Evolutionary conservation across 2,113 vertebrate species (phyloP).

Genomic region (Neolamprologus variostigma): DNA sequence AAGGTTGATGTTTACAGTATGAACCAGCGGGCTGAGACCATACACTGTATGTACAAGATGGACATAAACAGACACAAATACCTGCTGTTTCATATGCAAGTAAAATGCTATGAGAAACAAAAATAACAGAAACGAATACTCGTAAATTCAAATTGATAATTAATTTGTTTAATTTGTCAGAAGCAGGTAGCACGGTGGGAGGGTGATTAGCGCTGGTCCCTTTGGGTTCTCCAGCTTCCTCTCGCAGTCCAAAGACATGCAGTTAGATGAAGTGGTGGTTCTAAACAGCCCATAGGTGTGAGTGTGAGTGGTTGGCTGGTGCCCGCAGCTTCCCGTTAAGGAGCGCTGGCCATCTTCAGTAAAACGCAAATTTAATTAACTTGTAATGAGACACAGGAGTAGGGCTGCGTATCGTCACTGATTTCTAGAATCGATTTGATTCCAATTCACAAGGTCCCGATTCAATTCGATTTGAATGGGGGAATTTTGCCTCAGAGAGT

Average conservation of each 20-base stretch:
- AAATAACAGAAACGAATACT: not conserved
- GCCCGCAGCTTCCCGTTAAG: not conserved
- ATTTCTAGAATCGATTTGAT: not conserved
- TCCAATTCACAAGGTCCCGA: rapidly evolving
- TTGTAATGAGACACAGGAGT: not conserved
- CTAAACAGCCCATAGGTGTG: not conserved
- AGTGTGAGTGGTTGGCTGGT: not conserved
- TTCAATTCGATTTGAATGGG: rapidly evolving
- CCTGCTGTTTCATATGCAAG: not conserved
- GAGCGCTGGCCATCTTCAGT: not conserved
- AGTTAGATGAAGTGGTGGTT: not conserved
- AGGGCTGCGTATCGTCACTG: not conserved
- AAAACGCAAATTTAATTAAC: not conserved
- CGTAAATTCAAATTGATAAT: not conserved
- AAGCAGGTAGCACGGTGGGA: not conserved
- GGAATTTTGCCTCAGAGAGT: not conserved
- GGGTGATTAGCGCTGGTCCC: rapidly evolving
- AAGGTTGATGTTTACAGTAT: not conserved
- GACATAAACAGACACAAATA: not conserved
- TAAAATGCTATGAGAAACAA: not conserved
- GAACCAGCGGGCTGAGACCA: not conserved
- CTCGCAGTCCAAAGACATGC: not conserved
- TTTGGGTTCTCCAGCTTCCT: not conserved
- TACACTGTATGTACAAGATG: rapidly evolving
- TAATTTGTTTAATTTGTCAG: not conserved